These are phyloP conservation scores for Drosophila dunni DNA, from an alignment of 1,140 invertebrate species.

Conservation along the genomic window DNA sequence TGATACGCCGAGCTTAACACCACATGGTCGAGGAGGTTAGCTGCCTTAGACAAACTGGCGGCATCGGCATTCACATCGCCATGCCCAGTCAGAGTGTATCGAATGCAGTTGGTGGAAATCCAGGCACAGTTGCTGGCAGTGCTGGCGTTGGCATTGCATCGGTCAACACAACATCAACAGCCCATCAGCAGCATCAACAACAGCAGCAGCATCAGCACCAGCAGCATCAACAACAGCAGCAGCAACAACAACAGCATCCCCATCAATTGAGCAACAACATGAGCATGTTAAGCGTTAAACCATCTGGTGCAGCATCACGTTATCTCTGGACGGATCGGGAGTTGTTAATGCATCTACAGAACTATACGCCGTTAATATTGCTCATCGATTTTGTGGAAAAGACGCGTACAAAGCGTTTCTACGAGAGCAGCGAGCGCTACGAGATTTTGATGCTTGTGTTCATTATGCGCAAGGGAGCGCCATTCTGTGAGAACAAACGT, in stretches of 20 bases:
- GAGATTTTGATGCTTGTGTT: conserved; percentile 81
- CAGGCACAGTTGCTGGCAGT: conserved; percentile 11
- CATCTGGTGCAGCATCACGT: conserved; percentile 33
- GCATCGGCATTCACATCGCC: conserved; percentile 49
- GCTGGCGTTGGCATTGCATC: conserved; percentile 20
- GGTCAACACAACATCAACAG: conserved; percentile 6
- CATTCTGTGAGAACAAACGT: conserved; percentile 79
- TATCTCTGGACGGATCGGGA: conserved; percentile 79
- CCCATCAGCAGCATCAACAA: conserved; percentile 25
- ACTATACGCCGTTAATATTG: conserved; percentile 75
- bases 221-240: conserved; percentile 14
- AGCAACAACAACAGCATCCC: conserved; percentile 39
- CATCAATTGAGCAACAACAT: conserved; percentile 61
- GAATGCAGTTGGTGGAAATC: conserved; percentile 38
- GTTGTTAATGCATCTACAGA: conserved; percentile 77
- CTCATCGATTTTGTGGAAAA: conserved; percentile 81
- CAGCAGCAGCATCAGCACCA: conserved; percentile 28
- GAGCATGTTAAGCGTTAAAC: conserved; percentile 64
- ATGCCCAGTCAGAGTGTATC: conserved; percentile 61
- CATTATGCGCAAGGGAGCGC: conserved; percentile 79
- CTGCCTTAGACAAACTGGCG: conserved; percentile 72
- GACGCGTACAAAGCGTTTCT: conserved; percentile 78
- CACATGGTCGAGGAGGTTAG: conserved; percentile 70
- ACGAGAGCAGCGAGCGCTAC: conserved; percentile 77
- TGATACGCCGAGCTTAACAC: conserved; percentile 31